phyloP scores from a whole-genome alignment of 2,888 invertebrate species.

The Diploptera punctata region DNA sequence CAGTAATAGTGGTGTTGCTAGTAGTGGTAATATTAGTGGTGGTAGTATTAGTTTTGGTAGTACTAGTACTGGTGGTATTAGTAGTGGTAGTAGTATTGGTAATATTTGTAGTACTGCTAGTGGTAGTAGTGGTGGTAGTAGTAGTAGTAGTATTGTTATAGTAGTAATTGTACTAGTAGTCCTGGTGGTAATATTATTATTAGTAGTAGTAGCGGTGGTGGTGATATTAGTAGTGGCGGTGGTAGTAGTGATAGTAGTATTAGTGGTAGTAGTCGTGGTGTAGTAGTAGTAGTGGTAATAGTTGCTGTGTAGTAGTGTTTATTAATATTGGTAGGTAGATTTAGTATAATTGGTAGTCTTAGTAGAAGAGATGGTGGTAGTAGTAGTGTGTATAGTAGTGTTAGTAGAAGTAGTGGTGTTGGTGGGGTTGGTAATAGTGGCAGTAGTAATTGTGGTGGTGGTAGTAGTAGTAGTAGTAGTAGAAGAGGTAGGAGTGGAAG shows the following conservation, averaged over 20 bases:
- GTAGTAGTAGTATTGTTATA: conserved; percentile 3
- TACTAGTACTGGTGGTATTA: neutral
- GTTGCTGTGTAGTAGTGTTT: too few relatives aligned
- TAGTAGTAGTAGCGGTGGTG: too few relatives aligned
- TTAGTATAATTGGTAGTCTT: too few relatives aligned
- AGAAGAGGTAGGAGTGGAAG: neutral
- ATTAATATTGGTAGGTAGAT: too few relatives aligned
- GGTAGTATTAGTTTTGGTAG: neutral
- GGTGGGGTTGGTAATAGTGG: neutral
- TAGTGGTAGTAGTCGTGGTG: too few relatives aligned
- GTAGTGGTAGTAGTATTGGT: conserved; percentile 3
- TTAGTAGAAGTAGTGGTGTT: conserved; percentile 1
- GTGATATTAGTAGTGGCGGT: neutral
- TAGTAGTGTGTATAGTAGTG: too few relatives aligned
- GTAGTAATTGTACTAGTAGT: too few relatives aligned
- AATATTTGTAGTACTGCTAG: neutral
- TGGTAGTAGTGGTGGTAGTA: conserved; percentile 2
- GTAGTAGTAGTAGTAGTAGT: conserved; percentile 11
- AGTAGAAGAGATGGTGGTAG: too few relatives aligned
- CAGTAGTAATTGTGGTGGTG: conserved; percentile 3
- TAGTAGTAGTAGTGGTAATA: conserved; percentile 4
- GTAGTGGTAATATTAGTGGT: conserved; percentile 6
- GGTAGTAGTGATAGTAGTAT: too few relatives aligned
- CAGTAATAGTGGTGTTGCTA: neutral
- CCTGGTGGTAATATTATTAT: too few relatives aligned